Base-by-base conservation (phyloP, 1,140 invertebrate genomes). In the Pissodes strobi region DNA sequence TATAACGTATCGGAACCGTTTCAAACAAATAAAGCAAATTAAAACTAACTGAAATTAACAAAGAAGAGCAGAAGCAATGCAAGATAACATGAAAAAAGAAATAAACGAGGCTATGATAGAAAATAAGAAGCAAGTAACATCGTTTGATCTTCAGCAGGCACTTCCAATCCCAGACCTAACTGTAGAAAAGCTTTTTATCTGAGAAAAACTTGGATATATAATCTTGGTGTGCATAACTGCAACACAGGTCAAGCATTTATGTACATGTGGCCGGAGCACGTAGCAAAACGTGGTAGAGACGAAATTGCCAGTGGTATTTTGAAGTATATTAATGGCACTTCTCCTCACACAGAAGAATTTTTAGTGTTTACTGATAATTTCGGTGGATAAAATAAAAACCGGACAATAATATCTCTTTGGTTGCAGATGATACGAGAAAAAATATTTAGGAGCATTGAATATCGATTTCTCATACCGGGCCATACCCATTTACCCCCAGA, bases 371-470 rank as follows among this genome's bases (percentile, higher is more conserved):
- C 60, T 55, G 52, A 69, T 38, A 66, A 57, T 25, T 65, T 56
- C 25, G n/a, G 15, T 25, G 63, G 67, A 6, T 58, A 69, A 46
- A 69, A 69, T 46, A 66, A 66, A 53, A 69, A 69, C 48, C 48
- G 57, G 58, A 6, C 9, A 5, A 39, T 66, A 15, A 55, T 66
- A 19, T 12, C 45, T 18, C 21, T 48, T 2, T 48, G 21, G 45
- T 13, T 48, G 8, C 45, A 48, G 8, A 5, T 48, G 9, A 19
- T 48, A 8, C 9, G 13, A 22, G 21, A 18, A 19, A 48, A 48
- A 5, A 17, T 8, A 13, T 48, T 19, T 48, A 48, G 21, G 13
- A 19, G 2, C 8, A 22, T 48, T 8, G 13, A 4, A 17, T 19
- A 48, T 22, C 45, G 13, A 2, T 48, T 48, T 22, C 13, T 48